phyloP scores from a whole-genome alignment of 2,113 vertebrate species.

The Erythrocercus mccallii region DNA sequence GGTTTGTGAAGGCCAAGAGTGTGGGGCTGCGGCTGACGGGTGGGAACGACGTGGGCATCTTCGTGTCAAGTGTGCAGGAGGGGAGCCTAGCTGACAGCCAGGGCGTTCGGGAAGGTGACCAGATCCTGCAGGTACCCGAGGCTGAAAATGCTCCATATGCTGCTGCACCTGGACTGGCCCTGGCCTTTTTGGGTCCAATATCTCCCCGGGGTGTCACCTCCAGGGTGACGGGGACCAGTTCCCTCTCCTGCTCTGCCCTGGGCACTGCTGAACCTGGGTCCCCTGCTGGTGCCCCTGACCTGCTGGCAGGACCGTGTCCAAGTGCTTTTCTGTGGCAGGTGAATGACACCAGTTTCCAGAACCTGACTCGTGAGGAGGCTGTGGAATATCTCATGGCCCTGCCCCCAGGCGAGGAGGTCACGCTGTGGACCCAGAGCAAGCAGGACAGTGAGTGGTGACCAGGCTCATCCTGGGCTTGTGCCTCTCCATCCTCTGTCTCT shows the following conservation, averaged over 20 bases:
- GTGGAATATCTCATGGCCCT: conserved; percentile 84
- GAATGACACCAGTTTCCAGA: conserved; percentile 82
- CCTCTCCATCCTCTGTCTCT: not conserved
- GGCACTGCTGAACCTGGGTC: not conserved
- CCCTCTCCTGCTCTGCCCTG: not conserved
- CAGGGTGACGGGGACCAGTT: not conserved
- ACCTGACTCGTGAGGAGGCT: conserved; percentile 90
- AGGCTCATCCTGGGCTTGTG: not conserved
- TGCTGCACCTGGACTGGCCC: not conserved
- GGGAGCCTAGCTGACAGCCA: conserved; percentile 83
- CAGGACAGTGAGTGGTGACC: conserved; percentile 84
- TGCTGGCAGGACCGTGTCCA: fast-evolving
- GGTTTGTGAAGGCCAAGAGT: conserved; percentile 84
- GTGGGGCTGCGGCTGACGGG: conserved; percentile 88
- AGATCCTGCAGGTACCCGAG: conserved; percentile 86
- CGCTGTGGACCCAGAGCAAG: conserved; percentile 83
- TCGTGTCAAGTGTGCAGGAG: conserved; percentile 88
- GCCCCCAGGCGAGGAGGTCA: conserved; percentile 72
- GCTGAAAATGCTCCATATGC: not conserved
- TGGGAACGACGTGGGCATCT: conserved; percentile 93
- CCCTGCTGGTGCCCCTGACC: not conserved
- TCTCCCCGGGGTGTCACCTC: not conserved
- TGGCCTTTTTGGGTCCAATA: not conserved
- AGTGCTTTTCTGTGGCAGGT: conserved; percentile 70
- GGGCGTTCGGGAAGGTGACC: conserved; percentile 88